Evolutionary conservation across 2,797 vertebrate species (phyloP).

Genomic region (Sphaeramia orbicularis): DNA sequence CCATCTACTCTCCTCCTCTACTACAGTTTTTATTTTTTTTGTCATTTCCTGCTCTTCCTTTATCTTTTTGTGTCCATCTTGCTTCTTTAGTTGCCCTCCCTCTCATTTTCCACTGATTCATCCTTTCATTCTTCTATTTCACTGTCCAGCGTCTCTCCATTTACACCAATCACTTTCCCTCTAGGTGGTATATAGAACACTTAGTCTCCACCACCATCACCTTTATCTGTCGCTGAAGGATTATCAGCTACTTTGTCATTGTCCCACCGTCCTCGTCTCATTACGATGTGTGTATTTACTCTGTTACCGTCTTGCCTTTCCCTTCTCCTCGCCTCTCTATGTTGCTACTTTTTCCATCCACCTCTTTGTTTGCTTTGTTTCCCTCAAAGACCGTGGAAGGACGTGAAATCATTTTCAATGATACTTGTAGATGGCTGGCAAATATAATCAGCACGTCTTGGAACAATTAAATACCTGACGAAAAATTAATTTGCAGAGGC

Average conservation of each 20-base stretch:
- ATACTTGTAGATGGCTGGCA: slow-evolving; percentile 27
- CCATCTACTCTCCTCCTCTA: neutral
- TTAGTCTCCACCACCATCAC: slow-evolving; percentile 35
- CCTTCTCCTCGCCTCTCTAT: slow-evolving; percentile 2
- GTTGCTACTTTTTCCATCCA: slow-evolving; percentile 16
- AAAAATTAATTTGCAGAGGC: slow-evolving; percentile 5
- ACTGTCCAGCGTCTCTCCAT: slow-evolving; percentile 8
- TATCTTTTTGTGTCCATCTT: neutral
- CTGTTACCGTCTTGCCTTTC: neutral
- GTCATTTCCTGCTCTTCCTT: neutral
- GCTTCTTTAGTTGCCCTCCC: neutral
- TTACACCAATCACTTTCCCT: slow-evolving; percentile 22
- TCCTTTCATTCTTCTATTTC: neutral
- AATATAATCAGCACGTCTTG: slow-evolving; percentile 13
- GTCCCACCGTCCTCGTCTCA: slow-evolving; percentile 7
- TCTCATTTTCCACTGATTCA: neutral
- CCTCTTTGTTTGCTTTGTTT: neutral
- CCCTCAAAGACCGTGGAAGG: slow-evolving; percentile 34
- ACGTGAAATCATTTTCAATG: slow-evolving; percentile 37
- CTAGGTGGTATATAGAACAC: neutral
- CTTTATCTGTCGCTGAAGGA: slow-evolving; percentile 33
- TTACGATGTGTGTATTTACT: slow-evolving; percentile 31
- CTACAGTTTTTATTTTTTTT: neutral
- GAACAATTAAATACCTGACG: neutral
- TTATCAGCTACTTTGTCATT: slow-evolving; percentile 29